Conservation (phyloP, 2,113 vertebrate species). For the Cyprinodon variegatus region DNA sequence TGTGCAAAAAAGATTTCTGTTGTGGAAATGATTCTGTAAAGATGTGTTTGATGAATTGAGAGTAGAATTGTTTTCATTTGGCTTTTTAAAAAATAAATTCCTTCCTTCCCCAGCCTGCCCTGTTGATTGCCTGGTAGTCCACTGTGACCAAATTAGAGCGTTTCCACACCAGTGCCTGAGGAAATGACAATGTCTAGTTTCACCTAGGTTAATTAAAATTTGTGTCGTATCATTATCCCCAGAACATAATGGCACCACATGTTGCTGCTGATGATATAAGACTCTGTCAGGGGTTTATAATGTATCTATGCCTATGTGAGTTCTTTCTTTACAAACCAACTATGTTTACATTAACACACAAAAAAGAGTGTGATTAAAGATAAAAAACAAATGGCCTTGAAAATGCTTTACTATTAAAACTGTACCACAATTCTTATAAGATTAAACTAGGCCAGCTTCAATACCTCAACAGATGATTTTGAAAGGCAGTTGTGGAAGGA, state of each 20-base stretch:
- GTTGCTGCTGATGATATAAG: neutral
- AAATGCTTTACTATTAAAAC: neutral
- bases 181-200: slow-evolving; percentile 3
- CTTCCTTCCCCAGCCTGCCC: neutral
- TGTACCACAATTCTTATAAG: too few relatives aligned
- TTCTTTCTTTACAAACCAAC: neutral
- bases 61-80: neutral
- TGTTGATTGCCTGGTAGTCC: neutral
- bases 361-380: neutral
- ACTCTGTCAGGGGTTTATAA: neutral
- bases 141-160: neutral
- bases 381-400: neutral
- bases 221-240: neutral
- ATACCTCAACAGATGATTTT: too few relatives aligned
- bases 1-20: neutral
- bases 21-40: neutral
- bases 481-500: too few relatives aligned
- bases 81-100: slow-evolving; percentile 10
- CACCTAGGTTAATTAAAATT: slow-evolving; percentile 2
- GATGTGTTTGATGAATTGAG: slow-evolving; percentile 14
- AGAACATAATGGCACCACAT: neutral
- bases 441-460: too few relatives aligned
- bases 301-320: neutral
- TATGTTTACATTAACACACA: neutral
- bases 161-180: neutral